Base-by-base conservation (phyloP, 1,140 invertebrate genomes). In the Tetragnatha versicolor region DNA sequence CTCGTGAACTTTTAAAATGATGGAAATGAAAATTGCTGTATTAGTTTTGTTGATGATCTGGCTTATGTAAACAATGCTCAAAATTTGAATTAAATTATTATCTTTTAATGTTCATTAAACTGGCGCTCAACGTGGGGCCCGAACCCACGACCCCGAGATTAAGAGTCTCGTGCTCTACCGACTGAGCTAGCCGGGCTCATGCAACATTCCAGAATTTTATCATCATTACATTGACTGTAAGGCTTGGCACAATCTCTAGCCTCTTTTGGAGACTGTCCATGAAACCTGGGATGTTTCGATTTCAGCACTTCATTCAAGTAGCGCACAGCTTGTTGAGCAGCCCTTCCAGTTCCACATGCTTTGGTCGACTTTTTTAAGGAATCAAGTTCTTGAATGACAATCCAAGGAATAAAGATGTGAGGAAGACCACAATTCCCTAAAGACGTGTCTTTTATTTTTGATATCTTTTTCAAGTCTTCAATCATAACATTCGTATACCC, bases 321-420 rank as follows among this genome's bases (percentile, higher is more conserved):
- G n/a, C 22, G 20, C 10, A 47, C 33, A 45, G 39, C 63, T 7
- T 47, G 12, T 47, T 12, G 9, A 47, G 42, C 42, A 66, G 22
- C 17, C 20, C 20, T 58, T 4, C 10, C 22, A 33, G 22, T 0
- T 7, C 35, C 55, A 33, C 14, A 14, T 17, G 25, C 14, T n/a
- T 61, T 61, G 6, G 22, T 10, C 27, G 2, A 14, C 31, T 47
- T 53, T 42, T 79, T 79, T 31, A 81, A 69, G 45, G 6, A 31
- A 72, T 80, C 79, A 33, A 79, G 37, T 70, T 79, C 80, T 78
- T 81, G 58, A 47, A 72, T 49, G 25, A 65, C 65, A 33, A 79
- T 5, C 35, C 70, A 63, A 29, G 68, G 69, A 39, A 81, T 79
- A 14, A 72, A 35, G 25, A 73, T 61, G 61, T 73, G 70, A 20